Evolutionary conservation across 2,888 invertebrate species (phyloP).

Genomic region (Amphiduros pacificus): DNA sequence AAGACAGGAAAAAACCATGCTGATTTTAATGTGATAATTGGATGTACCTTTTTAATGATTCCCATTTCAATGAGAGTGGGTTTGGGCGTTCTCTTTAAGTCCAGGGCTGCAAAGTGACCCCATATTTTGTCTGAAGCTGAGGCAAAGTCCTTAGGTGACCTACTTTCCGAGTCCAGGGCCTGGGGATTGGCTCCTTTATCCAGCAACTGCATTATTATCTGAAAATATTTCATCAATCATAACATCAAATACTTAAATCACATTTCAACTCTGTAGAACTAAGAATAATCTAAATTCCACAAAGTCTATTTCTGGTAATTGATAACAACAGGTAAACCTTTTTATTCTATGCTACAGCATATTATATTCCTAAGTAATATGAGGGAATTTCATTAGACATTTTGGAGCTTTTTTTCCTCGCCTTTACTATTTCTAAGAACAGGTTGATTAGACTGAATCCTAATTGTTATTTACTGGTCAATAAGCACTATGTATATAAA

Average conservation of each 20-base stretch:
- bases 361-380: not conserved
- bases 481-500: no score
- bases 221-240: constrained; percentile 10
- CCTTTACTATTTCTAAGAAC: no score
- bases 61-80: constrained; percentile 41
- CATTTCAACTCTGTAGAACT: no score
- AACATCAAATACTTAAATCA: not conserved
- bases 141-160: constrained; percentile 55
- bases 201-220: constrained; percentile 52
- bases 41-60: constrained; percentile 46
- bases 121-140: constrained; percentile 56
- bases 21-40: no score
- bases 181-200: constrained; percentile 49
- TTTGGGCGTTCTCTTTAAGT: constrained; percentile 38
- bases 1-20: no score
- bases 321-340: no score
- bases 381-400: not conserved
- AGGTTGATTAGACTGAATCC: no score
- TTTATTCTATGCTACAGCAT: no score
- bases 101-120: constrained; percentile 53
- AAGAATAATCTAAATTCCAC: no score
- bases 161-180: constrained; percentile 44
- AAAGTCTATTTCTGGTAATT: no score
- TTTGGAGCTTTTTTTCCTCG: no score
- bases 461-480: no score